phyloP scores from a whole-genome alignment of 2,797 vertebrate species.

The Geotrypetes seraphini region DNA sequence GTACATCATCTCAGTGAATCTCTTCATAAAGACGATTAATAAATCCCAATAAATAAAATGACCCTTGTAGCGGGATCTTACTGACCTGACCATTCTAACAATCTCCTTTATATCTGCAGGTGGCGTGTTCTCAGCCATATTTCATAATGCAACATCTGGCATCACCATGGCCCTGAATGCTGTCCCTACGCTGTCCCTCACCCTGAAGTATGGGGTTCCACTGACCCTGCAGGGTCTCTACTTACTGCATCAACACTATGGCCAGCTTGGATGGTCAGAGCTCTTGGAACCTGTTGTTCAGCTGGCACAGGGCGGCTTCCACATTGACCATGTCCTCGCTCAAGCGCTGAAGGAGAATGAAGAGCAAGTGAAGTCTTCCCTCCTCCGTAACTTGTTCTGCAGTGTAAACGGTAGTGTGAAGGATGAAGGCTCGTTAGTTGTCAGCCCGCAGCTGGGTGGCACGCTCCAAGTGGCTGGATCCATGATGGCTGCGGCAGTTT shows the following conservation, averaged over 20 bases:
- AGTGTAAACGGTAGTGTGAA: constrained; percentile 9
- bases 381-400: constrained; percentile 33
- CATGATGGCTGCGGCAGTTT: neutral
- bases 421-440: constrained; percentile 6
- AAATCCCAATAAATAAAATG: no score
- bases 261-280: constrained; percentile 33
- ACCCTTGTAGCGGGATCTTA: no score
- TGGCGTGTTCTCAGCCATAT: constrained; percentile 43
- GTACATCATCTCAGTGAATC: no score
- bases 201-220: constrained; percentile 24
- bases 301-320: constrained; percentile 44
- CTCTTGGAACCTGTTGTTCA: constrained; percentile 17
- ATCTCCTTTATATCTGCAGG: constrained; percentile 16
- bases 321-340: constrained; percentile 37
- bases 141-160: constrained; percentile 34
- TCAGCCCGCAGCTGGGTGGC: constrained; percentile 23
- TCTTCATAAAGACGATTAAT: no score
- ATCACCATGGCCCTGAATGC: constrained; percentile 29
- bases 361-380: constrained; percentile 15
- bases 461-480: constrained; percentile 22
- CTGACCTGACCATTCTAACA: no score
- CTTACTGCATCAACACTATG: constrained; percentile 32
- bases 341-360: constrained; percentile 28
- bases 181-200: constrained; percentile 10
- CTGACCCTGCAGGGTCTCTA: constrained; percentile 34